A percentile compares a stretch with the other conserved stretches of the same genome.
Conservation (phyloP, 2,113 vertebrate species). For the Sylvietta virens region DNA sequence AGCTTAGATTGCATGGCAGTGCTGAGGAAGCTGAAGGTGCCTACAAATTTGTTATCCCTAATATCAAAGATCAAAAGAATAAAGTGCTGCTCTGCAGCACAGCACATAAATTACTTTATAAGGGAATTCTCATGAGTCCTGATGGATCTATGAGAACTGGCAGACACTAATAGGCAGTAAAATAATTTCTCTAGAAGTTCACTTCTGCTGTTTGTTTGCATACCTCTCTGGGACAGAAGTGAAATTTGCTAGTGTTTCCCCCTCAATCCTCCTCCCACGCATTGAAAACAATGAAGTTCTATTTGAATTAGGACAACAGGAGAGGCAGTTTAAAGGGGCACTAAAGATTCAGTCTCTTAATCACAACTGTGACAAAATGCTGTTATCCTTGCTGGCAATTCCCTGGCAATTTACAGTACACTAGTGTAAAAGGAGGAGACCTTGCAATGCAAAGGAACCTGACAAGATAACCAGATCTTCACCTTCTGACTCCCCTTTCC, state of each 20-base stretch:
- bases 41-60: not conserved
- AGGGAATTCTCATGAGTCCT: not conserved
- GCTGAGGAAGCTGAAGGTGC: not conserved
- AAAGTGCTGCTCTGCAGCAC: not conserved
- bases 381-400: not conserved
- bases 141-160: not conserved
- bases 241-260: not conserved
- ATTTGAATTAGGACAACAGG: conserved; percentile 28
- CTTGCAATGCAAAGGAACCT: not conserved
- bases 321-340: conserved; percentile 28
- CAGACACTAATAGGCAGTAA: conserved; percentile 13
- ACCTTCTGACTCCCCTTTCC: not conserved
- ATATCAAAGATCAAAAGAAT: not conserved
- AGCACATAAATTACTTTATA: not conserved
- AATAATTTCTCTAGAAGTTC: conserved; percentile 17
- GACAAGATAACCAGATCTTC: not conserved
- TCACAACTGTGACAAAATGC: conserved; percentile 15
- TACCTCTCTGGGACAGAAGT: not conserved
- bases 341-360: conserved; percentile 16
- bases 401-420: conserved; percentile 6
- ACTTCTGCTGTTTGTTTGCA: conserved; percentile 10
- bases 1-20: not conserved
- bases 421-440: not conserved
- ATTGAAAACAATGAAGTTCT: conserved; percentile 36
- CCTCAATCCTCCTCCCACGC: not conserved